Evolutionary conservation across 2,888 invertebrate species (phyloP).

Genomic region (Biston betularia): DNA sequence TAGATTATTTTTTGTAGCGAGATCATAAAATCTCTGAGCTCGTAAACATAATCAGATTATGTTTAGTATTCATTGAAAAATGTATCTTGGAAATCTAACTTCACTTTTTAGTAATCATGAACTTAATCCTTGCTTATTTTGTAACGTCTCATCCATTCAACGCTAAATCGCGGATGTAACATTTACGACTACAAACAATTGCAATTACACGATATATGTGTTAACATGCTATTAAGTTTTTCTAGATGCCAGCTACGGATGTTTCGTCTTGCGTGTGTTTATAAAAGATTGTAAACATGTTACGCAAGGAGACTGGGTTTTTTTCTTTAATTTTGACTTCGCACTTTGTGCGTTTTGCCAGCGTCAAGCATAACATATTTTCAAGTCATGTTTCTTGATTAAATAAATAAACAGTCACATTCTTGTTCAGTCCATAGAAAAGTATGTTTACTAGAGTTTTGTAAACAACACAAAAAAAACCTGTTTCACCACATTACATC

Average conservation of each 20-base stretch:
- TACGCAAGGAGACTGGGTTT: conserved; percentile 24
- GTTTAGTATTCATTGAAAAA: background rate
- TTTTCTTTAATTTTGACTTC: background rate
- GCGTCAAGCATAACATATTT: too few relatives aligned
- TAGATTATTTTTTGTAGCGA: too few relatives aligned
- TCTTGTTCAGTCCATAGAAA: too few relatives aligned
- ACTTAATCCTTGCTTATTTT: conserved; percentile 22
- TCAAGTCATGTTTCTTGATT: too few relatives aligned
- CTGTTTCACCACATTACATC: too few relatives aligned
- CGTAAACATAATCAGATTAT: too few relatives aligned
- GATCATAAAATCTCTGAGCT: too few relatives aligned
- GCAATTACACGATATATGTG: conserved; percentile 16
- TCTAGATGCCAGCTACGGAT: conserved; percentile 14
- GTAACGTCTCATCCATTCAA: conserved; percentile 20
- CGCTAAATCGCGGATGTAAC: conserved; percentile 24
- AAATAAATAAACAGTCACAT: too few relatives aligned
- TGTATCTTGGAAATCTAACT: background rate
- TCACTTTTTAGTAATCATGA: background rate
- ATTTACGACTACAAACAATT: conserved; percentile 21
- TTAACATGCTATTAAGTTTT: conserved; percentile 28
- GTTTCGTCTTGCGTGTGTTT: conserved; percentile 26
- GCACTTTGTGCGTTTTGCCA: too few relatives aligned
- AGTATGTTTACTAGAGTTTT: too few relatives aligned
- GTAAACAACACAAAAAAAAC: too few relatives aligned
- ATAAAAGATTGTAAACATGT: conserved; percentile 28